phyloP scores from a whole-genome alignment of 2,888 invertebrate species.

The Cephus spinipes region DNA sequence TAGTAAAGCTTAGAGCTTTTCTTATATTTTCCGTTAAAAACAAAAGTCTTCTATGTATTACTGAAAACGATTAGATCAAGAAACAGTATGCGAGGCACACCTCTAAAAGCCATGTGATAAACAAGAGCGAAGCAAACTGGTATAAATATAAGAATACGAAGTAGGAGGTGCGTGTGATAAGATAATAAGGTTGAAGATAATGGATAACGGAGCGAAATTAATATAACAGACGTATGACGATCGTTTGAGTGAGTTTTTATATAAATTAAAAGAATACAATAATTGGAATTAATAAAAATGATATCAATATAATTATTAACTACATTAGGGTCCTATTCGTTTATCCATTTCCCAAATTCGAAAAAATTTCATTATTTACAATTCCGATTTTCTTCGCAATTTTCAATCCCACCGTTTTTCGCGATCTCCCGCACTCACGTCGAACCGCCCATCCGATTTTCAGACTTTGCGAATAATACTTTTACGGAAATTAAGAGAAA shows the following conservation, averaged over 20 bases:
- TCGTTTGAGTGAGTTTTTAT: conserved; percentile 25
- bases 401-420: background rate
- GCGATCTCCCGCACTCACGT: background rate
- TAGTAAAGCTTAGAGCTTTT: background rate
- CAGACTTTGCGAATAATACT: background rate
- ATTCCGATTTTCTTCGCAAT: conserved; percentile 21
- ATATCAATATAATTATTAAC: conserved; percentile 38
- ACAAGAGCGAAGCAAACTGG: background rate
- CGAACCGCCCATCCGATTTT: background rate
- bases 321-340: conserved; percentile 33
- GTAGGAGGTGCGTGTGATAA: background rate
- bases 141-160: background rate
- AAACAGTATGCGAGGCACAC: background rate
- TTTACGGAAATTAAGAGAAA: background rate
- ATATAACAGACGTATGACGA: conserved; percentile 8
- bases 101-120: background rate
- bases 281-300: conserved; percentile 43
- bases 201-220: background rate
- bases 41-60: background rate
- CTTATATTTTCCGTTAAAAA: background rate
- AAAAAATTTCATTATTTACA: conserved; percentile 37
- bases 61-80: background rate
- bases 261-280: conserved; percentile 29
- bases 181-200: background rate
- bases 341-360: conserved; percentile 34